Evolutionary conservation across 1,140 invertebrate genomes (phyloP).

Genomic region (Mylabris phalerata): DNA sequence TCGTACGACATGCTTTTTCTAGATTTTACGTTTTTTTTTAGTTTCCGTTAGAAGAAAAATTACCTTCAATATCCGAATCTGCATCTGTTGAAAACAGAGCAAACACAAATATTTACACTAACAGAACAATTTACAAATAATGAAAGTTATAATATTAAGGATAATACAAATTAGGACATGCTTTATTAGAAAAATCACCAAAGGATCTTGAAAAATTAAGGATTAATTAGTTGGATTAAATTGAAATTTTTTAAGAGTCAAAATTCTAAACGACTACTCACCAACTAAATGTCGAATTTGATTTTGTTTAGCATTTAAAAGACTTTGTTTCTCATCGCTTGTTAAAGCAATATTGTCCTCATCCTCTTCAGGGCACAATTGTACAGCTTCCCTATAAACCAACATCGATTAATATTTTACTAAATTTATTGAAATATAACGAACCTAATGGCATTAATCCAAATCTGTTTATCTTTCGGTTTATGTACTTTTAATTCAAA

Average conservation of each 20-base stretch:
- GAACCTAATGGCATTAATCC: conserved; percentile 78
- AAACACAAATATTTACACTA: conserved; percentile 33
- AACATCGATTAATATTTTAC: background rate
- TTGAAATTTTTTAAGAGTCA: background rate
- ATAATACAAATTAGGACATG: background rate
- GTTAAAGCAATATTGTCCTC: conserved; percentile 51
- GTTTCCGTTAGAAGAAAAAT: conserved; percentile 6
- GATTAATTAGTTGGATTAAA: background rate
- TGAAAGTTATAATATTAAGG: background rate
- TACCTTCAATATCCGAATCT: conserved; percentile 42
- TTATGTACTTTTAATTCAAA: conserved; percentile 87
- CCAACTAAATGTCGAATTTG: conserved; percentile 66
- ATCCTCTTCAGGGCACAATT: conserved; percentile 61
- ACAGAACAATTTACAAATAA: conserved; percentile 4
- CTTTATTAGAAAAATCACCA: background rate
- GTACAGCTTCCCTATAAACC: conserved; percentile 53
- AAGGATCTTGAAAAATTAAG: background rate
- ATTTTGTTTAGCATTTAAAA: conserved; percentile 63
- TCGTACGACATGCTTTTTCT: too few relatives aligned
- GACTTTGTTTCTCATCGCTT: conserved; percentile 64
- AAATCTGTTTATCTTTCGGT: conserved; percentile 79
- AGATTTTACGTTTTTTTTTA: too few relatives aligned
- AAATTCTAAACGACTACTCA: conserved; percentile 38
- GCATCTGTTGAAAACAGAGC: conserved; percentile 37
- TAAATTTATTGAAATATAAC: conserved; percentile 1